A percentile compares a stretch with the other conserved stretches of the same genome.
These are phyloP conservation scores for Sarcophaga subvicina DNA, from an alignment of 2,888 invertebrate species.

Conservation along the genomic window DNA sequence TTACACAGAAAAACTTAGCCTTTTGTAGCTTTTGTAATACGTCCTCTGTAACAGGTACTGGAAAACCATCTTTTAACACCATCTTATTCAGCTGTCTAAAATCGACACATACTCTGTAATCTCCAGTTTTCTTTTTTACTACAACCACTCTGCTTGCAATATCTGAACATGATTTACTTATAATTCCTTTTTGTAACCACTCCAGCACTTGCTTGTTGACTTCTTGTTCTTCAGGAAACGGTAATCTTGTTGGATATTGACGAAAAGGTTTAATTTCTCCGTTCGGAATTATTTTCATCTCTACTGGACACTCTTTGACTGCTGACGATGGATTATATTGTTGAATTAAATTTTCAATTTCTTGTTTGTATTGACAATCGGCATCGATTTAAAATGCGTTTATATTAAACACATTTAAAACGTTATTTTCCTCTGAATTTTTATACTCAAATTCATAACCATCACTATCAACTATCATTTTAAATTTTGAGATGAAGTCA, in stretches of 20 bases:
- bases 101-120: constrained; percentile 70
- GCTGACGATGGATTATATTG: too few relatives aligned
- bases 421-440: too few relatives aligned
- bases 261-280: constrained; percentile 29
- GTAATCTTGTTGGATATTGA: constrained; percentile 34
- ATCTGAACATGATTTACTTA: not conserved
- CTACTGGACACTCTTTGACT: too few relatives aligned
- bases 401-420: too few relatives aligned
- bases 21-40: too few relatives aligned
- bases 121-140: constrained; percentile 61
- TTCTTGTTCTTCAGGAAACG: constrained; percentile 33
- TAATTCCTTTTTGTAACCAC: constrained; percentile 61
- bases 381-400: too few relatives aligned
- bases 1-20: too few relatives aligned
- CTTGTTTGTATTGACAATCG: too few relatives aligned
- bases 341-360: too few relatives aligned
- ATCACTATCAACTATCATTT: too few relatives aligned
- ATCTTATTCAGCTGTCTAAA: constrained; percentile 63
- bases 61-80: constrained; percentile 46
- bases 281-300: constrained; percentile 23
- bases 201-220: constrained; percentile 49
- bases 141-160: constrained; percentile 71
- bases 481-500: not conserved
- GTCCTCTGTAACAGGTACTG: too few relatives aligned
- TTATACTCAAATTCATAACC: too few relatives aligned